Percentiles rank a stretch among this genome's conserved stretches.
phyloP scores from a whole-genome alignment of 2,113 vertebrate genomes.

The Stomatorhinus ivindoensis region DNA sequence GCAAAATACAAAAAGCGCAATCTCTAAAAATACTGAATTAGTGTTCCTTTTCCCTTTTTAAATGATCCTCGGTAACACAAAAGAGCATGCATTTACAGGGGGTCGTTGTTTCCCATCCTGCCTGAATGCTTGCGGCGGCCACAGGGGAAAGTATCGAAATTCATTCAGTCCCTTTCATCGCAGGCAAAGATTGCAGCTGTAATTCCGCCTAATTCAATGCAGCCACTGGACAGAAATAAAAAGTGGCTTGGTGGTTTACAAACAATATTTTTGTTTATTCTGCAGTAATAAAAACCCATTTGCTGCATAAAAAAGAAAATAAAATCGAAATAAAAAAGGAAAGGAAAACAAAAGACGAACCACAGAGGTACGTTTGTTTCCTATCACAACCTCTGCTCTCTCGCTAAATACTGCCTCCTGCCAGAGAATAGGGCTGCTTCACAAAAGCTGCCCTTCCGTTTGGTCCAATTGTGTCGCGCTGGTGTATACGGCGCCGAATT shows the following conservation, averaged over 20 bases:
- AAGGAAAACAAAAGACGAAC: neutral
- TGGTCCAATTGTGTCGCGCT: neutral
- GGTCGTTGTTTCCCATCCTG: conserved; percentile 2
- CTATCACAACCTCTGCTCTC: conserved; percentile 15
- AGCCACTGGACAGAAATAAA: neutral
- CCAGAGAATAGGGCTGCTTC: conserved; percentile 15
- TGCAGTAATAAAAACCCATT: neutral
- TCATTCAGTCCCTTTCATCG: conserved; percentile 20
- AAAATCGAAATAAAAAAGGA: conserved; percentile 11
- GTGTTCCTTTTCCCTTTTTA: neutral
- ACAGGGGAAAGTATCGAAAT: conserved; percentile 6
- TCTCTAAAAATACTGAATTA: neutral
- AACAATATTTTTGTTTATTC: neutral
- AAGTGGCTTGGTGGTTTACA: neutral
- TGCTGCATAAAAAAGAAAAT: neutral
- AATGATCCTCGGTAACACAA: neutral
- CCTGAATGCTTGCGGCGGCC: neutral
- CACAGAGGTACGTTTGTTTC: conserved; percentile 11
- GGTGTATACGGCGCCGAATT: neutral
- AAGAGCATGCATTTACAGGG: conserved; percentile 6
- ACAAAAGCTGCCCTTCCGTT: neutral
- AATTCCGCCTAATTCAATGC: conserved; percentile 5
- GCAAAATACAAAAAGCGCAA: neutral
- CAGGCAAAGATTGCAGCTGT: conserved; percentile 10
- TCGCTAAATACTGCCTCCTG: conserved; percentile 19